Evolutionary conservation across 2,888 invertebrate genomes (phyloP).

Genomic region (Drosophila macrospina): DNA sequence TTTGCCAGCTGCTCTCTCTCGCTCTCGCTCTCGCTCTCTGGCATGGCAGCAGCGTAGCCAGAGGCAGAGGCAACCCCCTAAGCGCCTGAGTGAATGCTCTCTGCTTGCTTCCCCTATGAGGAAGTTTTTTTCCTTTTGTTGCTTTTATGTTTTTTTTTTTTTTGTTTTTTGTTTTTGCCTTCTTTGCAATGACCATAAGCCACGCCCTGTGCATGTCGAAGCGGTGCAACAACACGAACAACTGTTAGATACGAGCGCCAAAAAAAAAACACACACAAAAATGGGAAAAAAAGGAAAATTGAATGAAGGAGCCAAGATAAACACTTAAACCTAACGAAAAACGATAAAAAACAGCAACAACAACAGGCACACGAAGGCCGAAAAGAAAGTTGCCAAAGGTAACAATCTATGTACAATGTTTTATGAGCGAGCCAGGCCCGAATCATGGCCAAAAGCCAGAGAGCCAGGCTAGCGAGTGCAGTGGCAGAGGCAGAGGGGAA

Average conservation of each 20-base stretch:
- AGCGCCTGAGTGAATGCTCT: constrained; percentile 43
- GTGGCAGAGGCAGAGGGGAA: neutral
- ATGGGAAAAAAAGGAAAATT: constrained; percentile 57
- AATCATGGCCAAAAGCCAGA: constrained; percentile 18
- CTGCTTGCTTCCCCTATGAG: constrained; percentile 66
- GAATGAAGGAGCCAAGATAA: constrained; percentile 78
- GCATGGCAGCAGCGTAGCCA: constrained; percentile 17
- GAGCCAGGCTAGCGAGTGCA: neutral
- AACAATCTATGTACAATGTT: constrained; percentile 67
- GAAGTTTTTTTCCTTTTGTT: constrained; percentile 22
- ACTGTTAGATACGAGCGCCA: constrained; percentile 71
- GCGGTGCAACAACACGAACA: constrained; percentile 74
- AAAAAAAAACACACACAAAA: constrained; percentile 32
- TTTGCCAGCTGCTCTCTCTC: constrained; percentile 3
- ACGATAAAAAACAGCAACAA: constrained; percentile 67
- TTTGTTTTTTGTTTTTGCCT: constrained; percentile 41
- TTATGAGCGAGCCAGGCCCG: constrained; percentile 46
- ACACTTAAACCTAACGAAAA: constrained; percentile 77
- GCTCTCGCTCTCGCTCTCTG: constrained; percentile 48
- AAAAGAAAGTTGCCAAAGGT: constrained; percentile 73
- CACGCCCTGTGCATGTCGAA: constrained; percentile 83
- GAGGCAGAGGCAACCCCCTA: constrained; percentile 65
- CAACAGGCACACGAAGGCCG: constrained; percentile 51
- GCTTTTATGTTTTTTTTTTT: constrained; percentile 44
- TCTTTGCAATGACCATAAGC: constrained; percentile 80